Evolutionary conservation across 1,140 invertebrate species (phyloP), one percentile per base, ranked within the genome.

Genomic region (Schlechtendalia chinensis): DNA sequence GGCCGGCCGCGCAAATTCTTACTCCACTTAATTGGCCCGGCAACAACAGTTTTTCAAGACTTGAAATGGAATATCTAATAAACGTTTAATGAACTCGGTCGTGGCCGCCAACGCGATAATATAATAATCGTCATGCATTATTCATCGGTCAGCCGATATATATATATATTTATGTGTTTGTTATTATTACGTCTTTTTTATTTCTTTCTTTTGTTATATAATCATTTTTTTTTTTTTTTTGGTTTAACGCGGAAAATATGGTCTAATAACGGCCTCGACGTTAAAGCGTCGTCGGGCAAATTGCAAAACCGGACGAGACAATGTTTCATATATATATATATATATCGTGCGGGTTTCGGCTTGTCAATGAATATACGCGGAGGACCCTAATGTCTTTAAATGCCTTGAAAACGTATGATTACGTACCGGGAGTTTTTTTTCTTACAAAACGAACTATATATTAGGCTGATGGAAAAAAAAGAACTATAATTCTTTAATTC

Each of bases 1-100:
- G 58, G 75, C 32, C 24, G 58, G 75, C 58, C 58, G 58, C 56
- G 58, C 45, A 79, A 79, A 79, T 79, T 79, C 75, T 27, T 47
- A 63, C 45, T 27, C n/a, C 32, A 47, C 17, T 79, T 79, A 79
- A 79, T 79, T 79, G 58, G 58, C 75, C 58, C 45, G 6, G 3
- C 3, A 39, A 22, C 32, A 79, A 79, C 58, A 61, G 45, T 79
- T 79, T 79, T 79, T 50, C 39, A 19, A 5, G 10, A 72, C 27
- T 72, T 54, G 54, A 72, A 72, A 72, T 5, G 27, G 24, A 72
- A 72, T 72, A 72, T 54, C 69, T 71, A 72, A 71, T 54, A 72
- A 72, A 54, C 32, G 22, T 59, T 59, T 77, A 77, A 79, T 61
- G 75, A 79, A 29, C 24, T 79, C 72, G 4, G 5, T 11, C 19